phyloP scores from a whole-genome alignment of 2,113 vertebrate genomes.

The Enhydra lutris region DNA sequence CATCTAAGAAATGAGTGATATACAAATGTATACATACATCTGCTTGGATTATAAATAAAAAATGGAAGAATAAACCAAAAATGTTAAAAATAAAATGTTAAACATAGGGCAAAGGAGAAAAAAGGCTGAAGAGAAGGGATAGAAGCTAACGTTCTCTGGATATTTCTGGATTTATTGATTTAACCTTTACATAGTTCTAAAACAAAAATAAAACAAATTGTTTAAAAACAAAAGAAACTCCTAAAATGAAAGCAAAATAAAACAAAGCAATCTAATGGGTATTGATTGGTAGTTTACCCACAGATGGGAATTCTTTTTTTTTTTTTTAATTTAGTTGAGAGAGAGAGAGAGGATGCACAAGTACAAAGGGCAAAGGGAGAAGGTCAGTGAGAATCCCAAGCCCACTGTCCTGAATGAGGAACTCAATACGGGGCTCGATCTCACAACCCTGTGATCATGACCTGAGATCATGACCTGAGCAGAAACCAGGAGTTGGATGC shows the following conservation, averaged over 20 bases:
- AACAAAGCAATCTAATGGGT: background rate
- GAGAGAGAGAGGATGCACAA: background rate
- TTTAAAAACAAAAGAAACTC: background rate
- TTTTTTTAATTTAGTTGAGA: background rate
- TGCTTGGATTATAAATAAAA: background rate
- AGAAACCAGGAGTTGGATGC: background rate
- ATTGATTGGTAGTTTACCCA: background rate
- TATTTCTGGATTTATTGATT: background rate
- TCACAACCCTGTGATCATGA: background rate
- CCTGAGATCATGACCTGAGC: background rate
- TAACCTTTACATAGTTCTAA: background rate
- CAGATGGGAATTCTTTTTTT: background rate
- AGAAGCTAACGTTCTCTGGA: background rate
- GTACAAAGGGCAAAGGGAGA: background rate
- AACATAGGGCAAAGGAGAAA: background rate
- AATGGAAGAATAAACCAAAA: background rate
- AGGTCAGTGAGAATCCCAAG: background rate
- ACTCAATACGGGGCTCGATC: background rate
- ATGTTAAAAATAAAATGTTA: background rate
- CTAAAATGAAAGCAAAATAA: background rate
- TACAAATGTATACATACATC: background rate
- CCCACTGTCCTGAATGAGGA: background rate
- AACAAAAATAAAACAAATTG: background rate
- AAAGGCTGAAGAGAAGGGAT: too few relatives aligned
- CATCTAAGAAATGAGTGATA: background rate